phyloP scores from a whole-genome alignment of 2,113 vertebrate genomes.

The Formicarius rufipectus region DNA sequence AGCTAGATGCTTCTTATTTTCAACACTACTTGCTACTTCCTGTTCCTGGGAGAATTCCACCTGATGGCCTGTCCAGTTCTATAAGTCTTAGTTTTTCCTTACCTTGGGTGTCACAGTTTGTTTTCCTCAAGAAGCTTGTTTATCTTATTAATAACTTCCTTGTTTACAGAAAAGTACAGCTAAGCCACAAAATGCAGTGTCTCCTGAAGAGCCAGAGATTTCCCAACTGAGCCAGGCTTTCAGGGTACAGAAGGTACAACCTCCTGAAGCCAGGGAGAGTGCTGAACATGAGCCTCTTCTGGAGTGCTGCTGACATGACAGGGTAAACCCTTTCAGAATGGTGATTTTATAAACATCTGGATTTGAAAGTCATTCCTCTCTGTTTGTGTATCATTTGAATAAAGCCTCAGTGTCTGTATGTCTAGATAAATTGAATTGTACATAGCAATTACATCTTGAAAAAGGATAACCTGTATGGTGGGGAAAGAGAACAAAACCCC shows the following conservation, averaged over 20 bases:
- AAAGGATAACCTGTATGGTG: background rate
- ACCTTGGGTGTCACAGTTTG: background rate
- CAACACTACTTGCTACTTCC: background rate
- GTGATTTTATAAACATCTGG: background rate
- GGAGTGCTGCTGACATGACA: background rate
- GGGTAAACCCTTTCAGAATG: background rate
- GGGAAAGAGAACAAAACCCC: background rate
- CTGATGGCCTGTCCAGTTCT: background rate
- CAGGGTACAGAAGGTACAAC: too few relatives aligned
- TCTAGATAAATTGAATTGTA: background rate
- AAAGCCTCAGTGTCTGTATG: background rate
- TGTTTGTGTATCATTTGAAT: background rate
- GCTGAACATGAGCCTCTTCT: background rate
- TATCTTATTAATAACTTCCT: background rate
- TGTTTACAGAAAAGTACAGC: background rate
- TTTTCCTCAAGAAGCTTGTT: background rate
- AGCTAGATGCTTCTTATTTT: background rate
- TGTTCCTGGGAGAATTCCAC: background rate
- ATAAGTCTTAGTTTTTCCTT: background rate
- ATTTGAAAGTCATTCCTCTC: background rate
- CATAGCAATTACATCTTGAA: background rate
- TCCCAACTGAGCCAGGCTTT: background rate
- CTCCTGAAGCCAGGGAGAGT: background rate
- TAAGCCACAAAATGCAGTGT: background rate
- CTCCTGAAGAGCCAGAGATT: background rate